These are phyloP conservation scores for Threskiornis aethiopicus DNA, from an alignment of 2,797 vertebrate species.

Conservation along the genomic window DNA sequence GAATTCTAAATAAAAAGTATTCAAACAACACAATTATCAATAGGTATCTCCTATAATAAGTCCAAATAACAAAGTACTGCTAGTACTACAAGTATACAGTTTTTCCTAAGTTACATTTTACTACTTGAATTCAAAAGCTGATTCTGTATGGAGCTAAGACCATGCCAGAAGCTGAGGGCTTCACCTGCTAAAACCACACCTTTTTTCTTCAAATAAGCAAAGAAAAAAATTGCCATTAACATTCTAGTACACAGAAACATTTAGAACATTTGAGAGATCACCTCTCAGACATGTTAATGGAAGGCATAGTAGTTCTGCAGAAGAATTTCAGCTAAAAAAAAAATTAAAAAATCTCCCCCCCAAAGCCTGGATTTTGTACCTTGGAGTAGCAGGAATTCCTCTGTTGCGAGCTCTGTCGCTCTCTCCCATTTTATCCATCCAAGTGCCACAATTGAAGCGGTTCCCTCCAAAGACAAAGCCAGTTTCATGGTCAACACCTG, in stretches of 20 bases:
- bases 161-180: neutral
- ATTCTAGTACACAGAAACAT: neutral
- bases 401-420: constrained; percentile 83
- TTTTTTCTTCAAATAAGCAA: neutral
- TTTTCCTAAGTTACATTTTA: neutral
- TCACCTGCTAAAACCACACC: neutral
- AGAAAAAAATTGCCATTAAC: neutral
- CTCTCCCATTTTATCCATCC: constrained; percentile 95
- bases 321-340: neutral
- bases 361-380: constrained; percentile 59
- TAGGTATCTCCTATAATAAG: neutral
- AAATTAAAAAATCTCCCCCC: accelerated
- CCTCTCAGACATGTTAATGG: neutral
- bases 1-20: neutral
- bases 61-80: neutral
- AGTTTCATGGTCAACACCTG: constrained; percentile 80
- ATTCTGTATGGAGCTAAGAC: neutral
- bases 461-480: constrained; percentile 90
- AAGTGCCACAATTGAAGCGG: constrained; percentile 87
- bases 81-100: neutral
- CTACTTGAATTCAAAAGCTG: neutral
- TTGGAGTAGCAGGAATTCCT: constrained; percentile 87
- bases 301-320: neutral
- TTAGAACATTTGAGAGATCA: neutral
- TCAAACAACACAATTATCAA: neutral